A percentile compares a stretch with the other conserved stretches of the same genome.
Evolutionary conservation across 1,140 invertebrate genomes (phyloP).

Genomic region (Eubasilissa regina): DNA sequence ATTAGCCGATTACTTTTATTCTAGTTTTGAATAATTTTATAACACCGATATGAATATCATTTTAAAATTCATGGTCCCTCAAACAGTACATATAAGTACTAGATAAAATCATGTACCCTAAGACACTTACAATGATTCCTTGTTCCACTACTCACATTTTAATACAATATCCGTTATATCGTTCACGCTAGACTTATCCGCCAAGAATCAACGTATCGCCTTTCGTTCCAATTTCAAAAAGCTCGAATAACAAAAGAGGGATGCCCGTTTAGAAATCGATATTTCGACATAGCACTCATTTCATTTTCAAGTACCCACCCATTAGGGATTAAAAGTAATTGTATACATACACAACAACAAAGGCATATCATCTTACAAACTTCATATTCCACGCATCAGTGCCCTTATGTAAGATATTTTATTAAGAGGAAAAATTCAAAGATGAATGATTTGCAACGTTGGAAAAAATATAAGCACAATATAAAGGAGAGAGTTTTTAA

Average conservation of each 20-base stretch:
- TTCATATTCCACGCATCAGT: neutral
- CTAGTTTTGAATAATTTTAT: no score
- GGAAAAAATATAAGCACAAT: no score
- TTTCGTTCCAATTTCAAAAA: slow-evolving; percentile 22
- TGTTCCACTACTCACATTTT: no score
- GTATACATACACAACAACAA: neutral
- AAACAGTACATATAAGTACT: no score
- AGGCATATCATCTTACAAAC: slow-evolving; percentile 7
- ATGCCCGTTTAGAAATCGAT: slow-evolving; percentile 13
- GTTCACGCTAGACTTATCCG: neutral
- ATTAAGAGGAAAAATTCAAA: neutral
- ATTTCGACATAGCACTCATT: neutral
- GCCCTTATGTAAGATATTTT: neutral
- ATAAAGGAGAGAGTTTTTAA: no score
- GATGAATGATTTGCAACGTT: neutral
- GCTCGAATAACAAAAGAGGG: slow-evolving; percentile 16
- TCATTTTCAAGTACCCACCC: neutral
- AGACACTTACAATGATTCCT: no score
- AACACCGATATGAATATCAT: no score
- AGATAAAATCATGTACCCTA: no score
- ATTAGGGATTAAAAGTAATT: slow-evolving; percentile 17
- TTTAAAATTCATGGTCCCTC: no score
- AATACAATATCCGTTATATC: neutral
- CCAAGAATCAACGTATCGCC: slow-evolving; percentile 5
- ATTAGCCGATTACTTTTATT: no score